phyloP scores from a whole-genome alignment of 1,140 invertebrate species.

The Catajapyx aquilonaris region DNA sequence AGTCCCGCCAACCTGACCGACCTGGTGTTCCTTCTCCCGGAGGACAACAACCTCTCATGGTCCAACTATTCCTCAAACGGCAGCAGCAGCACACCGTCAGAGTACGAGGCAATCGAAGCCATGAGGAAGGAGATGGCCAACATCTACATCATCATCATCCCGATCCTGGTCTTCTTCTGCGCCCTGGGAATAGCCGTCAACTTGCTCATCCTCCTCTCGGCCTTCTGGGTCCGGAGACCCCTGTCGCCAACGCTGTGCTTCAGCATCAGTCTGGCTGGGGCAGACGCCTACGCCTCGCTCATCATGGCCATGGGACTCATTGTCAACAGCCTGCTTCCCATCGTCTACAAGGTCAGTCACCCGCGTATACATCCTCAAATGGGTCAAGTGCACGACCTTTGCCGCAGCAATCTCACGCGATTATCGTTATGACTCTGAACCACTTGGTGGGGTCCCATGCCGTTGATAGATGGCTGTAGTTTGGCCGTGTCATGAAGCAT shows the following conservation, averaged over 20 bases:
- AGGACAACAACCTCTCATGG: no score
- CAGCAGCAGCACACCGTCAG: no score
- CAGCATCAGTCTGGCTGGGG: slow-evolving; percentile 32
- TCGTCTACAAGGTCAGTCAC: slow-evolving; percentile 10
- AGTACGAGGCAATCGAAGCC: no score
- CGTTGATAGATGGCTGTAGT: no score
- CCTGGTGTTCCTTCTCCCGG: no score
- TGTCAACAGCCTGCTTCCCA: slow-evolving; percentile 27
- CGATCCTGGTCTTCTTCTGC: slow-evolving; percentile 24
- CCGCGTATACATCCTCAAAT: neutral
- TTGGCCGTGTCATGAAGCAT: no score
- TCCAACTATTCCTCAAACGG: no score
- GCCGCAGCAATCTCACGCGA: slow-evolving; percentile 10
- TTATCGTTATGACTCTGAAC: no score
- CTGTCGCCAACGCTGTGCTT: slow-evolving; percentile 34
- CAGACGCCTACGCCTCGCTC: slow-evolving; percentile 30
- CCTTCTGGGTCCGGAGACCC: slow-evolving; percentile 28
- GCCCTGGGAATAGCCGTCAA: slow-evolving; percentile 27
- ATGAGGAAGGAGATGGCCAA: no score
- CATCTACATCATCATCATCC: no score
- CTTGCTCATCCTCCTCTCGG: slow-evolving; percentile 25
- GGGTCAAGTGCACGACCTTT: slow-evolving; percentile 6
- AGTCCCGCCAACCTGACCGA: no score
- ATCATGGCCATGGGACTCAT: slow-evolving; percentile 26
- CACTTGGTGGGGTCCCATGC: no score